These are phyloP conservation scores for Melanerpes aurifrons DNA, from an alignment of 2,113 vertebrate genomes.

Conservation along the genomic window DNA sequence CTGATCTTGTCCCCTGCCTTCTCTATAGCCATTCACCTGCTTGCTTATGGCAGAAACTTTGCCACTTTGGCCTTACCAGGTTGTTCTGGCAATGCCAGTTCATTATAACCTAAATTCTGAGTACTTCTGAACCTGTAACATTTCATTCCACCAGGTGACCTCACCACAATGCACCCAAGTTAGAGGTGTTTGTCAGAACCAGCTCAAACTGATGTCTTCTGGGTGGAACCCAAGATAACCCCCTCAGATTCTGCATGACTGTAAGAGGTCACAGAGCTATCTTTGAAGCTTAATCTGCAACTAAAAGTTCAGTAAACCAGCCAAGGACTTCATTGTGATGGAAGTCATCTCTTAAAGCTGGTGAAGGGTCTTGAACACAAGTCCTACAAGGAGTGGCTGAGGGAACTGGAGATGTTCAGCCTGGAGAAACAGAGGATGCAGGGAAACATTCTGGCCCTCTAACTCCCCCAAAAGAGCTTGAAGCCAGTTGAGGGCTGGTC, in stretches of 20 bases:
- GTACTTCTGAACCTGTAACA: neutral
- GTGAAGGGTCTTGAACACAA: too few species aligned
- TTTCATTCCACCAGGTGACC: neutral
- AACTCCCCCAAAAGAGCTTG: too few species aligned
- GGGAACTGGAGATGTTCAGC: too few species aligned
- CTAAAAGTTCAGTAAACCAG: neutral
- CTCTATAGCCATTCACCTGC: rapidly evolving
- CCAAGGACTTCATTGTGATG: constrained; percentile 15
- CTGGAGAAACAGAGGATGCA: too few species aligned
- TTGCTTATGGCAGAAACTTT: neutral
- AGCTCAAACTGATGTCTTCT: neutral
- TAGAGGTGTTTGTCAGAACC: neutral
- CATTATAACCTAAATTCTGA: neutral
- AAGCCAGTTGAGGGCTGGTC: too few species aligned
- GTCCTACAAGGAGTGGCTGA: too few species aligned
- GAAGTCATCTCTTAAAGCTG: too few species aligned
- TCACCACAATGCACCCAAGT: neutral
- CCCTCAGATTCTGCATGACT: neutral
- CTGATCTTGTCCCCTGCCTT: neutral
- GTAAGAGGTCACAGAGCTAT: neutral
- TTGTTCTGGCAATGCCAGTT: neutral
- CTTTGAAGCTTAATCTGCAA: constrained; percentile 23
- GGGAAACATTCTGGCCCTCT: too few species aligned
- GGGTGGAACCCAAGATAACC: neutral
- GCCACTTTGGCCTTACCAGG: rapidly evolving